These are phyloP conservation scores for Mesorhabditis belari DNA, from an alignment of 2,888 invertebrate genomes.

Conservation along the genomic window DNA sequence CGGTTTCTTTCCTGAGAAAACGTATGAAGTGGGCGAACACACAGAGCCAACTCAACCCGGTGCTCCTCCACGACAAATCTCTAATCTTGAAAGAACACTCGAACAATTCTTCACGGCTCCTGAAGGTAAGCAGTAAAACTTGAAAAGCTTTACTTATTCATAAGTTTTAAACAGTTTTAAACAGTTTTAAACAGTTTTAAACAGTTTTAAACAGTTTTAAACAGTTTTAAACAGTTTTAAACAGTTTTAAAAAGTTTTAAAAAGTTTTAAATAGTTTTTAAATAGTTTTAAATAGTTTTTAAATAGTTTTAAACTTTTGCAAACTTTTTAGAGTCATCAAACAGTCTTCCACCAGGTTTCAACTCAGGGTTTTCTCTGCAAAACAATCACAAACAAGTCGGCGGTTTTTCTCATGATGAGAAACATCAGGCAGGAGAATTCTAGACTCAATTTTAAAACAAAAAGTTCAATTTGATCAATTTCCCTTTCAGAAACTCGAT, in stretches of 20 bases:
- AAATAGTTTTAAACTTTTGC: too few species aligned
- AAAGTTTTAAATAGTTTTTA: too few species aligned
- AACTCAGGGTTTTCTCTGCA: conserved; percentile 48
- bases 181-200: too few species aligned
- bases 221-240: too few species aligned
- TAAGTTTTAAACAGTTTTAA: too few species aligned
- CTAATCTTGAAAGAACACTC: conserved; percentile 42
- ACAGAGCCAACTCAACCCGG: conserved; percentile 5
- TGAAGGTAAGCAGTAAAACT: conserved; percentile 14
- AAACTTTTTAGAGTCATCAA: background rate
- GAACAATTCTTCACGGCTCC: conserved; percentile 50
- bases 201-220: too few species aligned
- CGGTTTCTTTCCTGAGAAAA: conserved; percentile 52
- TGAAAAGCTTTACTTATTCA: background rate
- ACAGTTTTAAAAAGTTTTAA: too few species aligned
- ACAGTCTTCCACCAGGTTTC: conserved; percentile 48
- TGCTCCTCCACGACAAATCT: conserved; percentile 28
- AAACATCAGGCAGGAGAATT: background rate
- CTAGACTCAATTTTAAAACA: too few species aligned
- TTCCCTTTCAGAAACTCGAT: background rate
- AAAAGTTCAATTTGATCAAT: background rate
- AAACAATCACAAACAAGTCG: conserved; percentile 41
- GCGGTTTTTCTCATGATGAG: conserved; percentile 1
- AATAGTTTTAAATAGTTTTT: too few species aligned
- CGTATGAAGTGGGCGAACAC: conserved; percentile 43